These are phyloP conservation scores for Caenorhabditis parvicauda DNA, from an alignment of 2,888 invertebrate species.

Conservation along the genomic window DNA sequence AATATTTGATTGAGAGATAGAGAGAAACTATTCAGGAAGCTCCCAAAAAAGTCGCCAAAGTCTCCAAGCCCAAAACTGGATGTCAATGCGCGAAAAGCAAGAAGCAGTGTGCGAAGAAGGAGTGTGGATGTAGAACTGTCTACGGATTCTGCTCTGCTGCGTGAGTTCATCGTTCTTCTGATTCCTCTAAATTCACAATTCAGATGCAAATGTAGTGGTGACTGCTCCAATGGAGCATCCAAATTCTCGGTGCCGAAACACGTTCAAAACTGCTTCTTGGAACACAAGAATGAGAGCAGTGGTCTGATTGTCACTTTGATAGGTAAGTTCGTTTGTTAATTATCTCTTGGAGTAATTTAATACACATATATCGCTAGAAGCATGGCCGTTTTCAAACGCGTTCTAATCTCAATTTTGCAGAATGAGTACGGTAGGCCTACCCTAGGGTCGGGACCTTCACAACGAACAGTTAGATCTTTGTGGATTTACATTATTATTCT, in stretches of 20 bases:
- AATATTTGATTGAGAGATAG: too few species aligned
- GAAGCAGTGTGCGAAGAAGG: constrained; percentile 62
- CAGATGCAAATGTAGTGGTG: constrained; percentile 61
- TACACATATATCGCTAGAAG: too few species aligned
- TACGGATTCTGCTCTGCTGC: constrained; percentile 61
- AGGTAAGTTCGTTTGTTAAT: constrained; percentile 20
- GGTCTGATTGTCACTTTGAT: constrained; percentile 61
- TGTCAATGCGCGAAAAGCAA: constrained; percentile 62
- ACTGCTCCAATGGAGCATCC: constrained; percentile 62
- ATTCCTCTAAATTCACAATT: constrained; percentile 1
- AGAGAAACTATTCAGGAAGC: too few species aligned
- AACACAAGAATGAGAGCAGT: constrained; percentile 62
- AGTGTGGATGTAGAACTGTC: constrained; percentile 60
- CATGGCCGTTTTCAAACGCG: too few species aligned
- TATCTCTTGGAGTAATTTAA: neutral
- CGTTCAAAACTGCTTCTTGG: constrained; percentile 62
- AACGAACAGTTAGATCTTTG: too few species aligned
- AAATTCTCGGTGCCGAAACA: constrained; percentile 62
- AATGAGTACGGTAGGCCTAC: too few species aligned
- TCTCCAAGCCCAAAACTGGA: constrained; percentile 57
- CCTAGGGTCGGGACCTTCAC: too few species aligned
- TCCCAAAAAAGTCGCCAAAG: constrained; percentile 56
- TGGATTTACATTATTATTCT: too few species aligned
- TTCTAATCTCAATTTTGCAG: too few species aligned
- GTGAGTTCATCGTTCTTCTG: constrained; percentile 17